Base-by-base conservation (phyloP, 2,797 vertebrate genomes). In the Betta splendens region DNA sequence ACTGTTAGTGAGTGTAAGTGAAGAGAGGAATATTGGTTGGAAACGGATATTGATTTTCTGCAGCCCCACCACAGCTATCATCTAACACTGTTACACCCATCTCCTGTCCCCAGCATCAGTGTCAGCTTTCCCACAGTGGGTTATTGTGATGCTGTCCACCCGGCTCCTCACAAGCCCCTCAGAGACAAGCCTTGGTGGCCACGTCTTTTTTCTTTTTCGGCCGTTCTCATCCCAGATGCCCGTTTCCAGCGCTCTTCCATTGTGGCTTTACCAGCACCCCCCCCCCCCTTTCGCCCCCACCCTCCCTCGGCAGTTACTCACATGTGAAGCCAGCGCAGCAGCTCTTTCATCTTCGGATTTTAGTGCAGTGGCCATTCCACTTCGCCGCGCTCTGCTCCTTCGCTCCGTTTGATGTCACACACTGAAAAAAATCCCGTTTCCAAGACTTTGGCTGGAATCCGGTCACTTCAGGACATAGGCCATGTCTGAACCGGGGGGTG, bases 1-100 rank as follows among this genome's bases (percentile, higher is more conserved):
- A 2, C 5, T 40, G 65, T 58, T 39, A 33, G 50, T n/a, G n/a
- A n/a, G n/a, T n/a, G n/a, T 38, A 31, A 12, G 22, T n/a, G 2
- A 42, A 42, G 32, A 71, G 47, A 71, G 53, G 81, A 55, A 49
- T 52, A 58, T 44, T 59, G 42, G 29, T 52, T 42, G 43, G 36
- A 63, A 52, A 52, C 53, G 46, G 22, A 25, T 73, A 81, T 80
- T 69, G 68, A 80, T 80, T 79, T n/a, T 75, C 39, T 69, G 4
- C 16, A 37, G 32, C 50, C 60, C 54, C 49, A 68, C 64, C 59
- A 49, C 49, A 65, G 47, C 55, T 53, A 69, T 73, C 61, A 61
- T 61, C 64, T 48, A 52, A 55, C 62, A 55, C 45, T 31, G 46
- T 44, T 42, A 7, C 28, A 53, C 29, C 39, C 37, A 29, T 43